These are phyloP conservation scores for Andrena bucephala DNA, from an alignment of 2,888 invertebrate genomes.

Conservation along the genomic window DNA sequence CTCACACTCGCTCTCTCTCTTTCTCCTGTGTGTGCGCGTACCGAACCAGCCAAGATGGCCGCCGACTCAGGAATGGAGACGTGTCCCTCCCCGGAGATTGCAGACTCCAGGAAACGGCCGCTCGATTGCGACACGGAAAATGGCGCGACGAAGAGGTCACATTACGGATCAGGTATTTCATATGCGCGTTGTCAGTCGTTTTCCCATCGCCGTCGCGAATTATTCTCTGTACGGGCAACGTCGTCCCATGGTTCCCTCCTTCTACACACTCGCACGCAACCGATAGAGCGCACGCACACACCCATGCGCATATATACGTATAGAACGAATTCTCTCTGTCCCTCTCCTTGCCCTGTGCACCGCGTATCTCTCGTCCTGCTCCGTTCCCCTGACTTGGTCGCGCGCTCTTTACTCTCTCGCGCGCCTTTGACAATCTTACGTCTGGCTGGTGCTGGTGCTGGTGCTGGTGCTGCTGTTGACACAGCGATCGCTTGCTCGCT, in stretches of 20 bases:
- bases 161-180: constrained; percentile 93
- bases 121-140: constrained; percentile 95
- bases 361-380: constrained; percentile 15
- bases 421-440: constrained; percentile 68
- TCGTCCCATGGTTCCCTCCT: constrained; percentile 12
- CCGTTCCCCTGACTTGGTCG: constrained; percentile 3
- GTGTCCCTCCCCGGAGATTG: constrained; percentile 96
- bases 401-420: constrained; percentile 46
- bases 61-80: constrained; percentile 97
- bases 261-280: constrained; percentile 20
- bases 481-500: constrained; percentile 54
- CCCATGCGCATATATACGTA: background rate
- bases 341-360: constrained; percentile 5
- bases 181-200: constrained; percentile 45
- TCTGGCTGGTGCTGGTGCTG: constrained; percentile 49
- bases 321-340: constrained; percentile 16
- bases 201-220: constrained; percentile 4
- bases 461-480: constrained; percentile 66
- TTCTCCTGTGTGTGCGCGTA: constrained; percentile 72
- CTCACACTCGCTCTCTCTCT: constrained; percentile 44
- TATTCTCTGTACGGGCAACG: constrained; percentile 26
- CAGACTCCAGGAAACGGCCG: constrained; percentile 95
- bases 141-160: constrained; percentile 95
- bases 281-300: constrained; percentile 29
- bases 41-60: constrained; percentile 90